phyloP scores from a whole-genome alignment of 2,888 invertebrate genomes.

The Cataglyphis altisquamis region DNA sequence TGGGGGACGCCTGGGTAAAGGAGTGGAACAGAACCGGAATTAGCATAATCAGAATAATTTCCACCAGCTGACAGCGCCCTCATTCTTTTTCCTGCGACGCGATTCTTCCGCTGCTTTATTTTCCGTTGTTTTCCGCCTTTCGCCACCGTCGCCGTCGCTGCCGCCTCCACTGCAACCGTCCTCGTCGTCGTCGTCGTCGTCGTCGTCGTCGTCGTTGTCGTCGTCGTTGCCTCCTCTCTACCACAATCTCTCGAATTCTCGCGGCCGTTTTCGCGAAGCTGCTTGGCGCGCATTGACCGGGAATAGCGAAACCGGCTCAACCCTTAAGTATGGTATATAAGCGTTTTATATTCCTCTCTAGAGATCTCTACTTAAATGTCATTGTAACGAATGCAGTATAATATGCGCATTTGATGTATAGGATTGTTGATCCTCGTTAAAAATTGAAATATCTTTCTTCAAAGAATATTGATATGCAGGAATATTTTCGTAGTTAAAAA shows the following conservation, averaged over 20 bases:
- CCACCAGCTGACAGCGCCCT: conserved; percentile 89
- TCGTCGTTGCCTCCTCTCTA: conserved; percentile 49
- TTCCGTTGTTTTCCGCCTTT: conserved; percentile 84
- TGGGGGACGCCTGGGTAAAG: conserved; percentile 84
- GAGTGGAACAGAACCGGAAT: conserved; percentile 88
- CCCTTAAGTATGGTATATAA: background rate
- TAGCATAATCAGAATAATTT: conserved; percentile 90
- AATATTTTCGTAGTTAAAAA: background rate
- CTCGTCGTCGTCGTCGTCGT: conserved; percentile 36
- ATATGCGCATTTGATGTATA: background rate
- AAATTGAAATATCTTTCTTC: no score
- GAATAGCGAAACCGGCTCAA: conserved; percentile 52
- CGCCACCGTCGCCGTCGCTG: conserved; percentile 69
- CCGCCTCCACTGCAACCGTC: conserved; percentile 57
- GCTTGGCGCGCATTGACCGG: conserved; percentile 71
- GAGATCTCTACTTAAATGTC: background rate
- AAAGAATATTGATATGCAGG: no score
- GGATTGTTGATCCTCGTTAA: no score
- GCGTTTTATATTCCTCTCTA: background rate
- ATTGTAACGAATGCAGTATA: background rate
- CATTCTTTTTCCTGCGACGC: conserved; percentile 87
- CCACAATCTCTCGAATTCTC: conserved; percentile 77
- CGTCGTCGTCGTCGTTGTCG: conserved; percentile 58
- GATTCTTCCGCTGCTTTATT: conserved; percentile 86
- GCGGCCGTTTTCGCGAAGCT: conserved; percentile 74